Evolutionary conservation across 2,113 vertebrate genomes (phyloP).

Genomic region (Hippocampus mohnikei): DNA sequence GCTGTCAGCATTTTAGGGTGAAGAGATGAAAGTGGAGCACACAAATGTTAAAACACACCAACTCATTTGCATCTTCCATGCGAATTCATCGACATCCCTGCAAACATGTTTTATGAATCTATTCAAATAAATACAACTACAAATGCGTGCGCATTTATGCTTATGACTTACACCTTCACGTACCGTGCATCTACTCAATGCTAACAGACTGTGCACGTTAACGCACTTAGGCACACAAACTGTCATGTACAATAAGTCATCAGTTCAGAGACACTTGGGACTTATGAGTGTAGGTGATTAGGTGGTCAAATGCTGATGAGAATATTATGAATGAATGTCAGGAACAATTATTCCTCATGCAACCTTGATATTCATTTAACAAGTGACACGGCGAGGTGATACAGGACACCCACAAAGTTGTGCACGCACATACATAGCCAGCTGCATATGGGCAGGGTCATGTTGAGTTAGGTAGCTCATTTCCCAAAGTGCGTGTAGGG

Average conservation of each 20-base stretch:
- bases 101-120: conserved; percentile 6
- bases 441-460: conserved; percentile 59
- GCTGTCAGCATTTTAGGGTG: conserved; percentile 61
- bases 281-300: conserved; percentile 51
- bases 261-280: conserved; percentile 43
- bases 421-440: conserved; percentile 29
- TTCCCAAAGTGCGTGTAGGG: conserved; percentile 71
- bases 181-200: conserved; percentile 3
- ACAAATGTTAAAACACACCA: conserved; percentile 23
- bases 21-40: conserved; percentile 47
- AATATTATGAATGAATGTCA: conserved; percentile 61
- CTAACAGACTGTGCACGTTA: neutral
- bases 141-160: neutral
- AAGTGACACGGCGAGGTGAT: conserved; percentile 57
- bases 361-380: conserved; percentile 64
- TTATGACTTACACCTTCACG: neutral
- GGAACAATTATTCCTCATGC: conserved; percentile 57
- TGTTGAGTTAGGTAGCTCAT: conserved; percentile 68
- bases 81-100: conserved; percentile 10
- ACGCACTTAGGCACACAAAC: conserved; percentile 22
- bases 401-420: conserved; percentile 35
- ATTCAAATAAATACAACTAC: conserved; percentile 2
- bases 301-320: conserved; percentile 58
- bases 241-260: conserved; percentile 45
- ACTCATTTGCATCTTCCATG: conserved; percentile 1